Percentiles rank a stretch among this genome's conserved stretches.
Evolutionary conservation across 2,113 vertebrate species (phyloP).

Genomic region (Theristicus caerulescens): DNA sequence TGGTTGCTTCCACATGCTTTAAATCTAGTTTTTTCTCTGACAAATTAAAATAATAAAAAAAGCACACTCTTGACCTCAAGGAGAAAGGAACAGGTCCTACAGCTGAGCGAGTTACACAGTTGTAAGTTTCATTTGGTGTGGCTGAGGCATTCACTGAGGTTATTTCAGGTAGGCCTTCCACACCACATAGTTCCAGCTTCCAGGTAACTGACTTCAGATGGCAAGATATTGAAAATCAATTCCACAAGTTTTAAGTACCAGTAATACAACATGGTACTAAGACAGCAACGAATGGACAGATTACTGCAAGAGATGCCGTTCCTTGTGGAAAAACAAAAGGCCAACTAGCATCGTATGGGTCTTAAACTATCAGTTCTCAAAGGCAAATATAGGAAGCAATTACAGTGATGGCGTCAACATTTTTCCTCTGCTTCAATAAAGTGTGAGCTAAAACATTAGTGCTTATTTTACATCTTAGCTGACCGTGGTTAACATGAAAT

Average conservation of each 20-base stretch:
- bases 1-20: neutral
- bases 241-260: neutral
- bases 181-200: neutral
- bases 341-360: rapidly evolving
- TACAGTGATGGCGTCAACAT: neutral
- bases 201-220: neutral
- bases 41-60: neutral
- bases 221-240: neutral
- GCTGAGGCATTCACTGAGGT: neutral
- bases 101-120: neutral
- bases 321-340: neutral
- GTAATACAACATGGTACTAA: neutral
- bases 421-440: neutral
- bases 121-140: neutral
- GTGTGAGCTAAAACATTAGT: neutral
- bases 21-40: neutral
- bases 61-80: neutral
- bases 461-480: neutral
- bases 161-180: neutral
- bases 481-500: neutral
- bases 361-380: neutral
- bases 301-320: neutral
- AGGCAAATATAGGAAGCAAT: neutral
- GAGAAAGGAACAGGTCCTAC: neutral
- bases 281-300: neutral